A percentile compares a stretch with the other conserved stretches of the same genome.
phyloP scores from a whole-genome alignment of 2,797 vertebrate species.

The Acanthurus tractus region DNA sequence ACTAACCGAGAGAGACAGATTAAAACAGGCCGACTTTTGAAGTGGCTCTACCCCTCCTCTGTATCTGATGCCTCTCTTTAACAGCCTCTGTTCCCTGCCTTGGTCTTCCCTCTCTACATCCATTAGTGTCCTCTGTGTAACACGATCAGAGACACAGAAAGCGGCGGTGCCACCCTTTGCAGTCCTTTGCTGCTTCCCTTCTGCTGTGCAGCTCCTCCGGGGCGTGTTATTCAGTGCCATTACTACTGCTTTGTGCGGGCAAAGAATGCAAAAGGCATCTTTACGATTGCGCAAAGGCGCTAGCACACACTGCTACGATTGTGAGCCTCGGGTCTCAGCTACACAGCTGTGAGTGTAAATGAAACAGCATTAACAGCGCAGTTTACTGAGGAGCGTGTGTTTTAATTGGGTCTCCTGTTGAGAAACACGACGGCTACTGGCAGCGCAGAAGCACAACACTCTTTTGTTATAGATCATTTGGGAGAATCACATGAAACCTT shows the following conservation, averaged over 20 bases:
- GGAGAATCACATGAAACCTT: conserved; percentile 39
- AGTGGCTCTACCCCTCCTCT: conserved; percentile 45
- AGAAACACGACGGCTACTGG: conserved; percentile 44
- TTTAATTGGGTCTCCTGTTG: conserved; percentile 66
- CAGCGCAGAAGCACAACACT: conserved; percentile 25
- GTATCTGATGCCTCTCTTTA: conserved; percentile 57
- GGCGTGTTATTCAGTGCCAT: conserved; percentile 24
- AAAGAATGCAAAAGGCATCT: conserved; percentile 46
- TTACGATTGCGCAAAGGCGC: conserved; percentile 29
- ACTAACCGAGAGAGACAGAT: conserved; percentile 51
- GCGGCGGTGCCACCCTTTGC: conserved; percentile 31
- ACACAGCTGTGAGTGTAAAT: conserved; percentile 43
- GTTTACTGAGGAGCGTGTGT: conserved; percentile 49
- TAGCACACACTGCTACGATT: conserved; percentile 26
- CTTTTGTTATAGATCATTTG: conserved; percentile 59
- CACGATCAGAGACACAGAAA: conserved; percentile 41
- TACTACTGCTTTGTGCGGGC: conserved; percentile 20
- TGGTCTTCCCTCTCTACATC: conserved; percentile 45
- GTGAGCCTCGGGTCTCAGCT: conserved; percentile 27
- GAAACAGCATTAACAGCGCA: conserved; percentile 50
- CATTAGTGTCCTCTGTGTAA: conserved; percentile 58
- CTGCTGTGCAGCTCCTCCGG: conserved; percentile 20
- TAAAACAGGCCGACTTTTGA: conserved; percentile 57
- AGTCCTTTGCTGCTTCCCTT: background rate
- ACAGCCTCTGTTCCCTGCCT: conserved; percentile 30